Conservation (phyloP, 2,888 invertebrate species). For the Lysandra bellargus region DNA sequence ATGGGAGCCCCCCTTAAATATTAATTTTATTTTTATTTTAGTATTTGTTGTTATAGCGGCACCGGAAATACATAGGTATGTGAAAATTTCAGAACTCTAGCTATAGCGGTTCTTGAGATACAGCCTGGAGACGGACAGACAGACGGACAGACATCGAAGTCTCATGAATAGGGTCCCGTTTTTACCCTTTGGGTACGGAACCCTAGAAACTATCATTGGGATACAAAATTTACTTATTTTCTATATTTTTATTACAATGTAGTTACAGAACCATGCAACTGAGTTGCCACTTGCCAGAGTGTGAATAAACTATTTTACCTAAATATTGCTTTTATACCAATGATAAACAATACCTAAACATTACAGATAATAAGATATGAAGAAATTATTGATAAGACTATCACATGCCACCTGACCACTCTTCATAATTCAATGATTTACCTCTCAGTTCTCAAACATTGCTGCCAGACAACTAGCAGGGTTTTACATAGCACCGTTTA, state of each 20-base stretch:
- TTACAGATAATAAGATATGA: not conserved
- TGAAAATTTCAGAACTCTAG: too few relatives aligned
- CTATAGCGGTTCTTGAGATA: too few relatives aligned
- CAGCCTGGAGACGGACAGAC: too few relatives aligned
- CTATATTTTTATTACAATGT: not conserved
- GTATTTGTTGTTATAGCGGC: too few relatives aligned
- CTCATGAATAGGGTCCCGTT: too few relatives aligned
- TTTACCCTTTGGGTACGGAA: too few relatives aligned
- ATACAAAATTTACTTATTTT: too few relatives aligned
- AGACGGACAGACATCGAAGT: too few relatives aligned
- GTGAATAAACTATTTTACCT: not conserved
- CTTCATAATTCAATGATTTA: not conserved
- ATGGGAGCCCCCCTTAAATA: too few relatives aligned
- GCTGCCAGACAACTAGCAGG: not conserved
- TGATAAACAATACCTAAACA: constrained; percentile 3
- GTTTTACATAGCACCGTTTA: not conserved
- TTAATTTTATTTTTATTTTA: too few relatives aligned
- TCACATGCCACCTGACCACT: not conserved
- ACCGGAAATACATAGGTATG: too few relatives aligned
- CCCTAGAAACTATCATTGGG: too few relatives aligned
- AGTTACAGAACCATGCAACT: not conserved
- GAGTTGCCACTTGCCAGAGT: not conserved
- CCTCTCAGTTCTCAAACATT: not conserved
- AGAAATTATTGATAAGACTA: not conserved
- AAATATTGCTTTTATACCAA: not conserved